Conservation (phyloP, 2,797 vertebrate genomes). For the Aotus griseimembra region DNA sequence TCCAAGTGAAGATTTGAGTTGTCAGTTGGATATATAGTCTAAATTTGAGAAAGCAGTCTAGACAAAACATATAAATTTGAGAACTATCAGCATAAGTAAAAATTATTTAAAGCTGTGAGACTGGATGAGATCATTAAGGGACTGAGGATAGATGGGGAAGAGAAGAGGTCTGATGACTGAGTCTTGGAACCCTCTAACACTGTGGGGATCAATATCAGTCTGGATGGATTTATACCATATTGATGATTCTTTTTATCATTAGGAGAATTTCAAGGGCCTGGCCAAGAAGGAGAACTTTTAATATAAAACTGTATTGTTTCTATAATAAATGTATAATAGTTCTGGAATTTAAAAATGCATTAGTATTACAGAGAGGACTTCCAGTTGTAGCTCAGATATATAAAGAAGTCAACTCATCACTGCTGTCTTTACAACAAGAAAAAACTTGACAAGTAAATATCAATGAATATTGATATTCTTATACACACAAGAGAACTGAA, state of each 20-base stretch:
- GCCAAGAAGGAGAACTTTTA: background rate
- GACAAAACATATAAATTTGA: background rate
- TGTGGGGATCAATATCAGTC: background rate
- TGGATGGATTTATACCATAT: background rate
- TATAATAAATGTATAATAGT: background rate
- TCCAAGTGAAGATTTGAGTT: background rate
- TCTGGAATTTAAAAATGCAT: background rate
- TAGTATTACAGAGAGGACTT: background rate
- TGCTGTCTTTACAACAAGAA: background rate
- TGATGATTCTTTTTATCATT: background rate
- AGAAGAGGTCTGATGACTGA: background rate
- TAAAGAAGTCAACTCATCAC: background rate
- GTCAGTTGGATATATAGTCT: slow-evolving; percentile 4
- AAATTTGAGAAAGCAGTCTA: background rate
- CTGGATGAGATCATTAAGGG: background rate
- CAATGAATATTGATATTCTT: background rate
- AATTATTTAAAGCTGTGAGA: background rate
- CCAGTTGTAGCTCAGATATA: background rate
- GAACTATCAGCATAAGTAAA: slow-evolving; percentile 1
- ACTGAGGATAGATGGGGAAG: background rate
- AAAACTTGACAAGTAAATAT: background rate
- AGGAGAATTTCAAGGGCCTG: background rate
- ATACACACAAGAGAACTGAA: background rate
- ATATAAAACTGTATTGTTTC: background rate
- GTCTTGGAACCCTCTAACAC: background rate